Evolutionary conservation across 2,797 vertebrate genomes (phyloP), one percentile per base, ranked within the genome.

Genomic region (Sternotherus odoratus): DNA sequence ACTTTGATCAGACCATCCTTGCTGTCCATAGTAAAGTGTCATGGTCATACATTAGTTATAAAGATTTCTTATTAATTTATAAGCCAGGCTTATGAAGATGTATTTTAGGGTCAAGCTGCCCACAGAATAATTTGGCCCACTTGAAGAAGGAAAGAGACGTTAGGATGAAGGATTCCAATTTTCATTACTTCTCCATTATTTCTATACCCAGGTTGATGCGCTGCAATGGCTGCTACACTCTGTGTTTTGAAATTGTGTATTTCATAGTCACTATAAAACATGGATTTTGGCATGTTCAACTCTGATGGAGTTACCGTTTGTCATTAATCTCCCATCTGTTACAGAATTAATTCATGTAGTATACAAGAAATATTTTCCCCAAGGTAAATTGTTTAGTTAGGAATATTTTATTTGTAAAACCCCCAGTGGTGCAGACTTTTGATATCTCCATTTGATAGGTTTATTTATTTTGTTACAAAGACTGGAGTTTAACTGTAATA

Each of bases 251-350:
- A 75, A 46, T 74, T 92, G 82, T 69, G n/a, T 81, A 15, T 89
- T 87, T 91, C 88, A 95, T 60, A n/a, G 75, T 91, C 33, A 26
- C n/a, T 81, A 51, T 89, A 95, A 86, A 0, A 63, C 1, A 0
- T 69, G 56, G 28, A 16, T 89, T 91, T 33, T 79, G 82, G 81
- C 92, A 74, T 39, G 60, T 30, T 36, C 30, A 19, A 88, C 78
- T 77, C 17, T 91, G 89, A 87, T 87, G 77, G 43, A 75, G 43
- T 30, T 46, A 46, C 24, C 4, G 12, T 46, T 75, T 93, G 82
- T 93, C 56, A 54, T 87, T 91, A 12, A 78, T 94, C 90, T 90
- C 89, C 82, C 26, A 33, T 90, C 56, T 75, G 43, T 75, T 48
- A 48, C 30, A 26, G 43, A 75, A 75, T 75, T 48, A 75, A 75